Base-by-base conservation (phyloP, 2,888 invertebrate genomes). In the Crossocerus cetratus region DNA sequence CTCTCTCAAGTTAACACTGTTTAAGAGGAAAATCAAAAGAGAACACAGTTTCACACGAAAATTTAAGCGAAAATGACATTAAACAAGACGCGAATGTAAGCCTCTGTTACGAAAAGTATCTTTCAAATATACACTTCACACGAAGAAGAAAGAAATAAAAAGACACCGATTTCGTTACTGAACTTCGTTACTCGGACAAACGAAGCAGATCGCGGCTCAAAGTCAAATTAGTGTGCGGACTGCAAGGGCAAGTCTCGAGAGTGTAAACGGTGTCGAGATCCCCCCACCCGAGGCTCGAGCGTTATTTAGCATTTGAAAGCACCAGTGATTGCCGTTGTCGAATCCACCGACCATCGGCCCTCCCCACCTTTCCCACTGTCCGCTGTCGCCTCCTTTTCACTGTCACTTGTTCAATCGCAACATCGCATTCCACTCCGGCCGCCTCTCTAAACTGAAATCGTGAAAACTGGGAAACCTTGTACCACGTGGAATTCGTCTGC, bases 281-380 rank as follows among this genome's bases (percentile, higher is more conserved):
- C 4, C 14, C n/a, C 14, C 4, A 2, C n/a, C 14, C 54, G 43
- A 53, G 32, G 22, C 18, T n/a, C 18, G 42, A 62, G 45, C 22
- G 20, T 59, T 58, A 59, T 62, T 73, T 73, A 73, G 18, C 65
- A 62, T 73, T 69, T 60, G 62, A 70, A 70, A 65, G 65, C 16
- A 53, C 18, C 18, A 21, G n/a, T 58, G 23, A 54, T 72, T 70
- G 59, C 71, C 67, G 62, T 32, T 43, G 49, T 45, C 42, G 21
- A 32, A 32, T 32, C 32, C 11, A 32, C 32, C 32, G 32, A 5
- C 32, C 32, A 32, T 1, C 32, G n/a, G n/a, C 58, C 32, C n/a
- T 54, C 55, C 13, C 21, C 56, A 42, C 16, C 21, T 23, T 53
- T 32, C 32, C 44, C 32, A 32, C 8, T n/a, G n/a, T 11, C 32